Percentiles rank a stretch among this genome's conserved stretches.
phyloP scores from a whole-genome alignment of 2,113 vertebrate species.

The Lophius piscatorius region DNA sequence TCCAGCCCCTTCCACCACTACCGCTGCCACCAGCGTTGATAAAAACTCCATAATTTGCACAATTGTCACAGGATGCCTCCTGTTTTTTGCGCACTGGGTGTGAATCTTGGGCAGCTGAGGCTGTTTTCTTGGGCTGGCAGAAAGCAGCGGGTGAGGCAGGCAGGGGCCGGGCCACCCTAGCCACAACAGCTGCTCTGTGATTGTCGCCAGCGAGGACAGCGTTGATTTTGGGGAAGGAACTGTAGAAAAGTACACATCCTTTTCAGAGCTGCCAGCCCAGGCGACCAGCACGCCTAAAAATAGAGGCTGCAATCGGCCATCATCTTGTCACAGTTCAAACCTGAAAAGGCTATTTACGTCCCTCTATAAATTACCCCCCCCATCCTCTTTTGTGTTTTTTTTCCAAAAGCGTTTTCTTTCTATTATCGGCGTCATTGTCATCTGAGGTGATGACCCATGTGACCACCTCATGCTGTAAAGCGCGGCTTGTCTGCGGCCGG shows the following conservation, averaged over 20 bases:
- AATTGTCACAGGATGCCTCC: constrained; percentile 39
- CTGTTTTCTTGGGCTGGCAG: constrained; percentile 59
- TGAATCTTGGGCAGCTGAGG: constrained; percentile 53
- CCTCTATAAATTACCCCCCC: constrained; percentile 20
- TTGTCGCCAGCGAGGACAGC: constrained; percentile 77
- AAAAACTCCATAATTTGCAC: constrained; percentile 53
- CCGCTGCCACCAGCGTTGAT: constrained; percentile 50
- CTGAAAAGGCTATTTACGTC: constrained; percentile 60
- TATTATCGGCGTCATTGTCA: constrained; percentile 54
- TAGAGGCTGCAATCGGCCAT: constrained; percentile 73
- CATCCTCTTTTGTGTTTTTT: background rate
- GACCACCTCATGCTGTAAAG: constrained; percentile 41
- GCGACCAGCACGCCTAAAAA: constrained; percentile 70
- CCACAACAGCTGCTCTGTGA: constrained; percentile 79
- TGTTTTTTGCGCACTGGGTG: constrained; percentile 64
- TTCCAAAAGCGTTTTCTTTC: constrained; percentile 13
- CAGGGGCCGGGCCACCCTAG: constrained; percentile 60
- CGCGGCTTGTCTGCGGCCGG: constrained; percentile 49
- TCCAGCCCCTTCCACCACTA: background rate
- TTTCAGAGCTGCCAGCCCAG: constrained; percentile 66
- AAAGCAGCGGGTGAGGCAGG: constrained; percentile 65
- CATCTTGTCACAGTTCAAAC: constrained; percentile 74
- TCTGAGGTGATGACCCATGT: constrained; percentile 59
- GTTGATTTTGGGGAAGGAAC: constrained; percentile 84
- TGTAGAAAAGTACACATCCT: constrained; percentile 82